phyloP scores from a whole-genome alignment of 2,888 invertebrate genomes.

The Agonopterix heracliana region DNA sequence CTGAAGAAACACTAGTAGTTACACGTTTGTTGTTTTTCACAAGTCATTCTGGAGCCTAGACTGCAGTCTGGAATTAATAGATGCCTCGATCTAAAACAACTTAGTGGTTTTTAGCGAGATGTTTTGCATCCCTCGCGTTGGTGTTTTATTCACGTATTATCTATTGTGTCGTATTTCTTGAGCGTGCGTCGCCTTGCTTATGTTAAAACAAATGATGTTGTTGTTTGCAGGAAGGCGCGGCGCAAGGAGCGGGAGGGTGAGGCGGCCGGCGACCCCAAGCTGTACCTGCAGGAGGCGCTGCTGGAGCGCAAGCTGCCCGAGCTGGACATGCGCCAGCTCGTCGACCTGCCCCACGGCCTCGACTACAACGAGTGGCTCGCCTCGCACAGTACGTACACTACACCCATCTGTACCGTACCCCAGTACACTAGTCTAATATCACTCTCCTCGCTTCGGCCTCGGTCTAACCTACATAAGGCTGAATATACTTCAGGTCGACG shows the following conservation, averaged over 20 bases:
- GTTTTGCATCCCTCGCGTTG: too few species aligned
- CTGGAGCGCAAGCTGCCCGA: slow-evolving; percentile 96
- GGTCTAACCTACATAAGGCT: not conserved
- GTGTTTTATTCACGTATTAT: not conserved
- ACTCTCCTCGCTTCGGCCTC: not conserved
- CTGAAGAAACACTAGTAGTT: too few species aligned
- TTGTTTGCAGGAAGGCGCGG: slow-evolving; percentile 88
- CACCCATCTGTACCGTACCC: not conserved
- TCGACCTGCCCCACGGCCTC: slow-evolving; percentile 95
- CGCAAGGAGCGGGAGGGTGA: slow-evolving; percentile 95
- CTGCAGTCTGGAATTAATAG: too few species aligned
- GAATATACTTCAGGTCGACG: too few species aligned
- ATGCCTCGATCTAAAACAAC: too few species aligned
- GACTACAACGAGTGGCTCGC: slow-evolving; percentile 99
- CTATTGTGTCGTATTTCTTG: not conserved
- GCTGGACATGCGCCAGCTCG: slow-evolving; percentile 94
- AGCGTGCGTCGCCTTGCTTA: not conserved
- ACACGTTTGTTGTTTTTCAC: too few species aligned
- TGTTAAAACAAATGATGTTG: not conserved
- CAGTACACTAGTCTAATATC: not conserved
- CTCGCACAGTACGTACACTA: slow-evolving; percentile 86
- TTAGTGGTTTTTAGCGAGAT: too few species aligned
- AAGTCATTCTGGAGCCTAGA: too few species aligned
- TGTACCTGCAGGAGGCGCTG: slow-evolving; percentile 96
- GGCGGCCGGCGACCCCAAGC: slow-evolving; percentile 87